phyloP scores from a whole-genome alignment of 1,140 invertebrate genomes.

The Aplysia californica region DNA sequence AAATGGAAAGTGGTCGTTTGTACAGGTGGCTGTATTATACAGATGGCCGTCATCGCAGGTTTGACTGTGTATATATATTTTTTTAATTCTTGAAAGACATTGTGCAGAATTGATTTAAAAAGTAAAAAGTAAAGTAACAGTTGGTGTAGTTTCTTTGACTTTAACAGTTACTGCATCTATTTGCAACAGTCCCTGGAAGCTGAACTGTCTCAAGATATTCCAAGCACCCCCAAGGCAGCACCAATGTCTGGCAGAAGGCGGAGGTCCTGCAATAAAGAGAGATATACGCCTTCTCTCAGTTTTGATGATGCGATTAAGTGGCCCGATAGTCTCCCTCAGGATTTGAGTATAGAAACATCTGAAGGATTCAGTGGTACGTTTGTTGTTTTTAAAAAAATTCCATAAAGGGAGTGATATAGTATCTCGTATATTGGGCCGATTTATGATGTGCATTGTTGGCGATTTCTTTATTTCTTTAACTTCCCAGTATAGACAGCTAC shows the following conservation, averaged over 20 bases:
- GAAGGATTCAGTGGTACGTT: conserved; percentile 56
- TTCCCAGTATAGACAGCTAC: too few species aligned
- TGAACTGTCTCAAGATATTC: background rate
- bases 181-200: conserved; percentile 4
- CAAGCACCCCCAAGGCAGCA: background rate
- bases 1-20: too few species aligned
- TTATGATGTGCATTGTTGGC: too few species aligned
- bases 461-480: too few species aligned
- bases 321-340: conserved; percentile 43
- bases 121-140: too few species aligned
- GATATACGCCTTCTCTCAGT: conserved; percentile 34
- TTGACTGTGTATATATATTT: conserved; percentile 14
- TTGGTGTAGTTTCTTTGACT: background rate
- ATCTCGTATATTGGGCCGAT: too few species aligned
- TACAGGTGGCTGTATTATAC: too few species aligned
- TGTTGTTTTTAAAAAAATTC: background rate
- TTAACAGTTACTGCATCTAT: too few species aligned
- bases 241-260: background rate
- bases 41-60: too few species aligned
- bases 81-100: too few species aligned
- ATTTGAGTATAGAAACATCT: conserved; percentile 45
- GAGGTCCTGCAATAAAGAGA: background rate
- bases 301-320: conserved; percentile 50
- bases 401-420: too few species aligned
- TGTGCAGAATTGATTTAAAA: too few species aligned